Evolutionary conservation across 2,113 vertebrate genomes (phyloP).

Genomic region (Chionis minor): DNA sequence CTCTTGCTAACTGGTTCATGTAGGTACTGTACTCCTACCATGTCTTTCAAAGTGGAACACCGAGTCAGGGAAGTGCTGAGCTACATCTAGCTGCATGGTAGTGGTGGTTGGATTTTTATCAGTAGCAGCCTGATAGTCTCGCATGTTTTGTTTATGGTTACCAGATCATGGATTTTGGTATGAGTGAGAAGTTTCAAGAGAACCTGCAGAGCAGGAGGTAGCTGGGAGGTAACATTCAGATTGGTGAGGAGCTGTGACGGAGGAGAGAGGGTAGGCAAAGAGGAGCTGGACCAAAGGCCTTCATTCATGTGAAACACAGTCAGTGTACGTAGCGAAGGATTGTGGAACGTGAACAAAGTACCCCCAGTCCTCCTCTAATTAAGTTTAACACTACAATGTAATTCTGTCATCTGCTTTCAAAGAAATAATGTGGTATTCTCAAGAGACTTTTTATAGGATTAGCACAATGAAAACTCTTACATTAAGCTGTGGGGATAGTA

Average conservation of each 20-base stretch:
- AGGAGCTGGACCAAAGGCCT: background rate
- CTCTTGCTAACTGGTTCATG: background rate
- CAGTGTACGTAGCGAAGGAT: rapidly evolving
- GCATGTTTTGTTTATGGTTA: background rate
- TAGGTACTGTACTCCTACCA: background rate
- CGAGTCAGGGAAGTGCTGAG: background rate
- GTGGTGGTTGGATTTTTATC: background rate
- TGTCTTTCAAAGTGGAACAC: background rate
- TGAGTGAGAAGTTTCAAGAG: background rate
- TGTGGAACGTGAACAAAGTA: background rate
- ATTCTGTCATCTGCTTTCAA: background rate
- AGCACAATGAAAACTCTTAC: background rate
- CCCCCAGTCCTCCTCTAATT: background rate
- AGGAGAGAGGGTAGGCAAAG: background rate
- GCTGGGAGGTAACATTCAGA: background rate
- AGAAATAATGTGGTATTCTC: background rate
- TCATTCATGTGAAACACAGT: background rate
- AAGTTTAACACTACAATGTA: background rate
- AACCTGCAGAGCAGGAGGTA: conserved; percentile 6
- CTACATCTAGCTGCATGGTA: background rate
- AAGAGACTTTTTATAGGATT: background rate
- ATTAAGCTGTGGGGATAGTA: background rate
- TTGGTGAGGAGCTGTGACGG: background rate
- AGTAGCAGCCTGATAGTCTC: background rate
- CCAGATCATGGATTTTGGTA: background rate